Evolutionary conservation across 1,140 invertebrate genomes (phyloP), one percentile per base, ranked within the genome.

Genomic region (Diprion similis): DNA sequence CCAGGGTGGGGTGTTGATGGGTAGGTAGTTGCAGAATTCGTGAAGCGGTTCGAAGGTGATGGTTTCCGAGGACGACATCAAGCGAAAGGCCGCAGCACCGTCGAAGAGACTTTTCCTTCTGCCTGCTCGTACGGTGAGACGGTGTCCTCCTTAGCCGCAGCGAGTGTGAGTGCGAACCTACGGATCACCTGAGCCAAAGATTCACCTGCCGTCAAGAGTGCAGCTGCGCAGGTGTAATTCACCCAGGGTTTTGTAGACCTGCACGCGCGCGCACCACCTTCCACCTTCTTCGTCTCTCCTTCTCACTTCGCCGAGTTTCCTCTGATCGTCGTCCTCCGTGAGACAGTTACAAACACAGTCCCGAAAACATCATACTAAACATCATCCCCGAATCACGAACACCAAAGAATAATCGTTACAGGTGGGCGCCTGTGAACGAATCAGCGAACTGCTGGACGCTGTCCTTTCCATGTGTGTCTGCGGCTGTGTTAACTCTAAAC

Each of bases 141-240:
- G 74, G 74, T 37, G 77, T 75, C 74, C 74, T 76, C 74, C 76
- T 76, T 76, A 75, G 80, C 76, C 77, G 70, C 70, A 51, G 72
- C 59, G 66, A 65, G 66, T 73, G 74, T 73, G 73, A 51, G 67
- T 70, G 64, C 74, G 17, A 70, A 70, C 69, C 69, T 69, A 72
- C 68, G 51, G 85, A 80, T 87, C 86, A 86, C 85, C 83, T 87
- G 85, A 86, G 81, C 78, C 80, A 65, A 79, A 81, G 85, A 86
- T 87, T 87, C 86, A 87, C 86, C 87, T 87, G 86, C 85, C 80
- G 74, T 71, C 24, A 72, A 75, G 68, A 45, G 75, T 75, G 83
- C 87, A 87, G 85, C 87, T 87, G 86, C 76, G 84, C 87, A 87
- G 85, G 83, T 87, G 86, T 85, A 86, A 84, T 85, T 82, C 80